phyloP scores from a whole-genome alignment of 2,888 invertebrate species.

The Drymonia ruficornis region DNA sequence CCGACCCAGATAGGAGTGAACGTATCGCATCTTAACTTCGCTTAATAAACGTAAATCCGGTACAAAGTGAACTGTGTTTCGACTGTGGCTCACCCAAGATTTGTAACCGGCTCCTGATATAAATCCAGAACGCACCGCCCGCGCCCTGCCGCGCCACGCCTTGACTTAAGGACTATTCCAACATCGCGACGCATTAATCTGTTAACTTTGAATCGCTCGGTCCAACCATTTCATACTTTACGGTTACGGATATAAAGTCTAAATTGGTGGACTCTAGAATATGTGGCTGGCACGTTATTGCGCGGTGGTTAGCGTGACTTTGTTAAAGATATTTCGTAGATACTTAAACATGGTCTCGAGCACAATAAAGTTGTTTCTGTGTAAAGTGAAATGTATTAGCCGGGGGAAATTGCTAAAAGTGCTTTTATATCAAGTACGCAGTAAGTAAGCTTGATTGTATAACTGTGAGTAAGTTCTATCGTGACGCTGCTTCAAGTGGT shows the following conservation, averaged over 20 bases:
- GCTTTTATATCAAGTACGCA: conserved; percentile 3
- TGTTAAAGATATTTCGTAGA: conserved; percentile 2
- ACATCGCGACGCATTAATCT: conserved; percentile 32
- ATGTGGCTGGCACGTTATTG: neutral
- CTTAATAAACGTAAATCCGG: conserved; percentile 73
- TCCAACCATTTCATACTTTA: neutral
- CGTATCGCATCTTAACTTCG: conserved; percentile 52
- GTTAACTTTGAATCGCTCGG: neutral
- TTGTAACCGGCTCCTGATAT: conserved; percentile 60
- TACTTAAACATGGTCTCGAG: conserved; percentile 5
- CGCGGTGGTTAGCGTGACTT: neutral
- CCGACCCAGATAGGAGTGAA: conserved; percentile 23
- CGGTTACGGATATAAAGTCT: neutral
- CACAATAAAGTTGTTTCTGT: conserved; percentile 3
- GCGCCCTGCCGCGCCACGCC: conserved; percentile 46
- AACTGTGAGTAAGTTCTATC: neutral
- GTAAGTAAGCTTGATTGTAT: neutral
- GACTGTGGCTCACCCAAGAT: conserved; percentile 73
- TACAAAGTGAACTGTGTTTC: conserved; percentile 68
- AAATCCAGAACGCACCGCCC: conserved; percentile 49
- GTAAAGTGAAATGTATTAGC: conserved; percentile 4
- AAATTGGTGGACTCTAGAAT: neutral
- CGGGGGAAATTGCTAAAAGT: neutral
- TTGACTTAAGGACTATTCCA: conserved; percentile 31
- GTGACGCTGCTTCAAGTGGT: neutral